A percentile compares a stretch with the other conserved stretches of the same genome.
These are phyloP conservation scores for Sitta europaea DNA, from an alignment of 2,113 vertebrate species.

Conservation along the genomic window DNA sequence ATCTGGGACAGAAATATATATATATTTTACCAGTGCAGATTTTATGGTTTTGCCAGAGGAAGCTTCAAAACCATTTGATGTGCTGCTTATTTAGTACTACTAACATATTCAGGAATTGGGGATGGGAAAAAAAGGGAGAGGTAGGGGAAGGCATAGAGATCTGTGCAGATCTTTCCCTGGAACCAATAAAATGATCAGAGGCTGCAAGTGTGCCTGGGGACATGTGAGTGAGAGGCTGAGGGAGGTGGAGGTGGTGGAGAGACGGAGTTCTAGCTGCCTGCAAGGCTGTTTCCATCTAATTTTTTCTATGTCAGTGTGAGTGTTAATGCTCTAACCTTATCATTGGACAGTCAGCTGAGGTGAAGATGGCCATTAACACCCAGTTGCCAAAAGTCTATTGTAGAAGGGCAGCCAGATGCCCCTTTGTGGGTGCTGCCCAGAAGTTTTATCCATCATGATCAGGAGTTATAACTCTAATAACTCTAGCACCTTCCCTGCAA, in stretches of 20 bases:
- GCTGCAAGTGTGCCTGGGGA: background rate
- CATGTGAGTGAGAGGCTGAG: background rate
- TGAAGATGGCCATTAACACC: rapidly evolving
- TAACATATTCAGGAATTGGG: background rate
- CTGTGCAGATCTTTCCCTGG: background rate
- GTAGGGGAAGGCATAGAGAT: background rate
- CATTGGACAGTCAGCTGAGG: background rate
- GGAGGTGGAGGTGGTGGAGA: background rate
- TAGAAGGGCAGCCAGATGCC: background rate
- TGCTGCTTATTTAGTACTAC: constrained; percentile 28
- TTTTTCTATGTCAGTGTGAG: background rate
- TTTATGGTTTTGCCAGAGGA: constrained; percentile 49
- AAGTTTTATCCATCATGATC: background rate
- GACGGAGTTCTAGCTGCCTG: background rate
- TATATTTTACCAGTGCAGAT: constrained; percentile 5
- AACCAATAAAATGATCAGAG: background rate
- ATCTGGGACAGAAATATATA: constrained; percentile 52
- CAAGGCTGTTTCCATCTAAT: background rate
- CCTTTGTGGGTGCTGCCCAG: background rate
- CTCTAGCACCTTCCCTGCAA: background rate
- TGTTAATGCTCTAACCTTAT: background rate
- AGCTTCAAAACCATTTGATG: constrained; percentile 56
- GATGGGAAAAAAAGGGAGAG: background rate
- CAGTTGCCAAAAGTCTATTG: rapidly evolving
- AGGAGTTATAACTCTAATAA: no score